These are phyloP conservation scores for Diglossa cyanea DNA, from an alignment of 2,797 vertebrate species.

Conservation along the genomic window DNA sequence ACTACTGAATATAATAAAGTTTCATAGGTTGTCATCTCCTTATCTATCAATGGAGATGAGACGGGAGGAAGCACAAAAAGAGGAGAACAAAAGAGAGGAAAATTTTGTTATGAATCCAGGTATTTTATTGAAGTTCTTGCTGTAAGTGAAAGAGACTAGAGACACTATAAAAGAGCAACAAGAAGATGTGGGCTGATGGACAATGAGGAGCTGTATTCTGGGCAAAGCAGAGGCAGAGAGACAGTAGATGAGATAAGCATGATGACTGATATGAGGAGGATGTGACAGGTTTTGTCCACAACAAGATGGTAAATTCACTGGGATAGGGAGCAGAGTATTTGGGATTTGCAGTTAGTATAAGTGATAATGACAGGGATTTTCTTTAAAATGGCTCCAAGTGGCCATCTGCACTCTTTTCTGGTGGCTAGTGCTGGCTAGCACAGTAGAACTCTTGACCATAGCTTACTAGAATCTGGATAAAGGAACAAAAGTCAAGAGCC, in stretches of 20 bases:
- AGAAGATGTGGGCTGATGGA: not conserved
- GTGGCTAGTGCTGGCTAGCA: not conserved
- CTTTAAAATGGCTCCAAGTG: not conserved
- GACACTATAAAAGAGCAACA: not conserved
- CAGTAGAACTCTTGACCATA: not conserved
- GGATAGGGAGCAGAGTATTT: not conserved
- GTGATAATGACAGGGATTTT: not conserved
- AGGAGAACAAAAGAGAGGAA: not conserved
- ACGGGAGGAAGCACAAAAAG: not conserved
- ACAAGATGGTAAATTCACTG: not conserved
- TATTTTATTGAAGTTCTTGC: not conserved
- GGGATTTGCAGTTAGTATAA: not conserved
- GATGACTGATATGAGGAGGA: not conserved
- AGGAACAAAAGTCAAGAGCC: not conserved
- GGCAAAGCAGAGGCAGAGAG: constrained; percentile 21
- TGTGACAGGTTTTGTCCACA: not conserved
- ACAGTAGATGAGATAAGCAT: not conserved
- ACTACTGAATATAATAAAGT: not conserved
- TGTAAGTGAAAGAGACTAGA: not conserved
- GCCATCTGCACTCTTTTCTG: not conserved
- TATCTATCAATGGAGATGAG: not conserved
- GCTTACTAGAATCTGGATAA: not conserved
- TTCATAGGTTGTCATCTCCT: not conserved
- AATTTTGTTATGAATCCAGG: not conserved
- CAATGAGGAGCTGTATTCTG: not conserved